Conservation (phyloP, 2,797 vertebrate genomes). For the Sardinella longiceps region DNA sequence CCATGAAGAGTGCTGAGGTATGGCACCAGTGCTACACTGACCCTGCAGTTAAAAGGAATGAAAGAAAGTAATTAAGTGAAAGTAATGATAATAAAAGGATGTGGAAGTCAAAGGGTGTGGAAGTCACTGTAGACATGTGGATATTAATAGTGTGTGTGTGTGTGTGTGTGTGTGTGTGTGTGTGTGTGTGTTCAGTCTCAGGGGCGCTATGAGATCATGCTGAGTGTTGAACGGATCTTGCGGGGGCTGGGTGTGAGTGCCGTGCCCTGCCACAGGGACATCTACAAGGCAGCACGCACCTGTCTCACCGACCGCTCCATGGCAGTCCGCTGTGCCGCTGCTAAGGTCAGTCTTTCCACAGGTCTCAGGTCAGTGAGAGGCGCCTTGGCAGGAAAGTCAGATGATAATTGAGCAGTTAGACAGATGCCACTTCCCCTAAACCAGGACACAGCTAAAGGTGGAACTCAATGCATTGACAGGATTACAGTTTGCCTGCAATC, state of each 20-base stretch:
- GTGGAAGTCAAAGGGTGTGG: background rate
- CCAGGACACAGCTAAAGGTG: background rate
- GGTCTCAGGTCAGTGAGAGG: background rate
- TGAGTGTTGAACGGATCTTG: conserved; percentile 85
- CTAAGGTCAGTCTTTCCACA: conserved; percentile 77
- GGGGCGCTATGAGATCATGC: conserved; percentile 92
- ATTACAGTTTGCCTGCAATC: no score
- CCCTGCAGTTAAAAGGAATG: no score
- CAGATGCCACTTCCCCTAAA: background rate
- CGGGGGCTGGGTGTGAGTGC: conserved; percentile 83
- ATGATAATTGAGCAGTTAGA: background rate
- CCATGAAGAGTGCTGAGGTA: conserved; percentile 94
- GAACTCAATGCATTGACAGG: no score
- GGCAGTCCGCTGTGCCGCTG: conserved; percentile 89
- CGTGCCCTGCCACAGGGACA: conserved; percentile 83
- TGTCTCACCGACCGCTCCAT: conserved; percentile 91
- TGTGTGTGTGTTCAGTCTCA: conserved; percentile 80
- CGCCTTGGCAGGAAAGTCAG: background rate
- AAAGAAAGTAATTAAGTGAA: no score
- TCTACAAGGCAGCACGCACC: conserved; percentile 88
- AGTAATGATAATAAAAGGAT: no score
- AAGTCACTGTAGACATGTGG: background rate
- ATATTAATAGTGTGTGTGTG: background rate
- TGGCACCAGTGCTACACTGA: conserved; percentile 35
- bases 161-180: conserved; percentile 9